Percentiles rank a stretch among this genome's conserved stretches.
Evolutionary conservation across 1,140 invertebrate genomes (phyloP).

Genomic region (Drosophila kurseongensis): DNA sequence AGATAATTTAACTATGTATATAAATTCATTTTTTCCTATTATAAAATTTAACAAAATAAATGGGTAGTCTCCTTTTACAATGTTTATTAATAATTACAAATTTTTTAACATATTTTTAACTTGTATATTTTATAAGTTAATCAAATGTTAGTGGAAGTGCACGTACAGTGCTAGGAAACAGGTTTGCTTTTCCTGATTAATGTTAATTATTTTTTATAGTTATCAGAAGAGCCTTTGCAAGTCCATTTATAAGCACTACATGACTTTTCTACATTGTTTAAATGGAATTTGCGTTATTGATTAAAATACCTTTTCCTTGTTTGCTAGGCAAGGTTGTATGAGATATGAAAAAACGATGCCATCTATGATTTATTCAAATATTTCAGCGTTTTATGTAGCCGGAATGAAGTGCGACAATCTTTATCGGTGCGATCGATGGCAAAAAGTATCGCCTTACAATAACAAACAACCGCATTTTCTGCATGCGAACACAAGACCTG

Average conservation of each 20-base stretch:
- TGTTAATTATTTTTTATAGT: neutral
- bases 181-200: too few species aligned
- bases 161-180: too few species aligned
- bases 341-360: slow-evolving; percentile 10
- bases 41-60: too few species aligned
- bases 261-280: neutral
- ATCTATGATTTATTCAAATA: slow-evolving; percentile 69
- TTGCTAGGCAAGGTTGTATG: neutral
- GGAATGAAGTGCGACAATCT: slow-evolving; percentile 29
- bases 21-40: too few species aligned
- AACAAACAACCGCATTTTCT: slow-evolving; percentile 69
- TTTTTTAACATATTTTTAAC: too few species aligned
- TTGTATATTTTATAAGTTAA: too few species aligned
- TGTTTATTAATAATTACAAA: too few species aligned
- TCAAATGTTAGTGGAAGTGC: too few species aligned
- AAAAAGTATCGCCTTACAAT: slow-evolving; percentile 67
- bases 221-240: neutral
- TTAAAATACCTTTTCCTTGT: slow-evolving; percentile 13
- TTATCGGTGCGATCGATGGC: slow-evolving; percentile 54
- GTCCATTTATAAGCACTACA: neutral
- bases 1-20: too few species aligned
- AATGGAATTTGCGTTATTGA: slow-evolving; percentile 14
- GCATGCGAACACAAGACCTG: slow-evolving; percentile 48
- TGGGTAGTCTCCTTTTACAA: too few species aligned
- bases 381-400: slow-evolving; percentile 59